A percentile compares a stretch with the other conserved stretches of the same genome.
These are phyloP conservation scores for Zaprionus kolodkinae DNA, from an alignment of 1,140 invertebrate genomes.

Conservation along the genomic window DNA sequence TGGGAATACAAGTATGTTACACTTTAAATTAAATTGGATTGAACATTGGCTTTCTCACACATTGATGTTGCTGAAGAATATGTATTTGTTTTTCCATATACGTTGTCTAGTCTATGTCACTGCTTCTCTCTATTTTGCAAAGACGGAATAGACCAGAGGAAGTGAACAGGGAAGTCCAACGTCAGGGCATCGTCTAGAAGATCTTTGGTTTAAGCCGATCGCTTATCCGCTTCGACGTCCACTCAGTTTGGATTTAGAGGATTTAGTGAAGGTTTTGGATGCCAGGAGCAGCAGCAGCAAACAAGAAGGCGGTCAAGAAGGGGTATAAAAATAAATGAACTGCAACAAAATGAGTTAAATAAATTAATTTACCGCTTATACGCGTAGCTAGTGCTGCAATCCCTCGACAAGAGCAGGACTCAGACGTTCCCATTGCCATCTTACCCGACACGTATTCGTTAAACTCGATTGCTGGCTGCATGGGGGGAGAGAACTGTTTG, in stretches of 20 bases:
- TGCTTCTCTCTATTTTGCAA: neutral
- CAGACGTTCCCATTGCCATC: neutral
- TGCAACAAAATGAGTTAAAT: conserved; percentile 71
- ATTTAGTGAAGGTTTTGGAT: no score
- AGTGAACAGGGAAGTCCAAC: no score
- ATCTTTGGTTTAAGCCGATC: no score
- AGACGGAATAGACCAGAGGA: neutral
- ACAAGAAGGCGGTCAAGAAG: no score
- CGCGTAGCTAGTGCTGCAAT: conserved; percentile 50
- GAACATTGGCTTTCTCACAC: neutral
- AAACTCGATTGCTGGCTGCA: conserved; percentile 46
- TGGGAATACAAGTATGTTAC: neutral
- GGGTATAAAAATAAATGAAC: conserved; percentile 72
- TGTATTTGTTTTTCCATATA: neutral
- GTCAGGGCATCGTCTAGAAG: no score
- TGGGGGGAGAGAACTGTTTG: conserved; percentile 17
- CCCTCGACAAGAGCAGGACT: conserved; percentile 1
- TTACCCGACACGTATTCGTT: conserved; percentile 38
- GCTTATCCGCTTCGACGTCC: no score
- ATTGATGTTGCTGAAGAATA: neutral
- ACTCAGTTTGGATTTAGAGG: no score
- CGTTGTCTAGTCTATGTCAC: neutral
- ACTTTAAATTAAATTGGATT: neutral
- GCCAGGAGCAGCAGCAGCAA: no score
- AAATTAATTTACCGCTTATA: conserved; percentile 74